A percentile compares a stretch with the other conserved stretches of the same genome.
phyloP scores from a whole-genome alignment of 2,113 vertebrate species.

The Geococcyx californianus region DNA sequence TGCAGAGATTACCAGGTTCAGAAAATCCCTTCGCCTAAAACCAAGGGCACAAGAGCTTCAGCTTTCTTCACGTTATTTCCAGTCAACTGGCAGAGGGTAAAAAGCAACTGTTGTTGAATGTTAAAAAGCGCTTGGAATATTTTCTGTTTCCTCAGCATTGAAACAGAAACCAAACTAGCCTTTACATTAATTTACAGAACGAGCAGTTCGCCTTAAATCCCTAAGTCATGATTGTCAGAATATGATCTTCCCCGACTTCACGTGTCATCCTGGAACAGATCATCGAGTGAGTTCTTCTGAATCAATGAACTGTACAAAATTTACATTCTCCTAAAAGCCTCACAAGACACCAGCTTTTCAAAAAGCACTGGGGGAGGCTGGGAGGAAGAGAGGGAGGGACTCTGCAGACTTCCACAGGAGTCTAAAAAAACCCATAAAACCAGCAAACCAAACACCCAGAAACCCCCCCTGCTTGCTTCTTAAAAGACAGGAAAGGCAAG shows the following conservation, averaged over 20 bases:
- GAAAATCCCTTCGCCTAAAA: background rate
- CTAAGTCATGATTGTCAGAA: background rate
- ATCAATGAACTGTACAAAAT: background rate
- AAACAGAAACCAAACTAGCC: background rate
- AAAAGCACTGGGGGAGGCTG: background rate
- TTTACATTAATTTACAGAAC: background rate
- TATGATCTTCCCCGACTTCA: background rate
- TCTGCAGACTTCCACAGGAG: background rate
- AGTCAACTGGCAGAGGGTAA: background rate
- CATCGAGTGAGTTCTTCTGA: background rate
- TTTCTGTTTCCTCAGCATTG: background rate
- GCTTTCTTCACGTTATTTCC: background rate
- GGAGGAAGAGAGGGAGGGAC: background rate
- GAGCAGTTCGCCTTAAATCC: background rate
- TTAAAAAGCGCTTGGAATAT: background rate
- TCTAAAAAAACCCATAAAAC: no score
- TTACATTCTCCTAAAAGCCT: background rate
- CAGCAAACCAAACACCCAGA: background rate
- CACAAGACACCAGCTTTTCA: background rate
- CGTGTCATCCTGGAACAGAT: background rate
- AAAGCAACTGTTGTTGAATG: background rate
- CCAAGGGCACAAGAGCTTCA: background rate
- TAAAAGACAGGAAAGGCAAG: background rate
- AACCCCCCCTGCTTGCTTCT: background rate
- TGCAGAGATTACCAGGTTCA: background rate